Percentiles rank a stretch among this genome's conserved stretches.
Conservation (phyloP, 2,888 invertebrate genomes). For the Metalampra italica region DNA sequence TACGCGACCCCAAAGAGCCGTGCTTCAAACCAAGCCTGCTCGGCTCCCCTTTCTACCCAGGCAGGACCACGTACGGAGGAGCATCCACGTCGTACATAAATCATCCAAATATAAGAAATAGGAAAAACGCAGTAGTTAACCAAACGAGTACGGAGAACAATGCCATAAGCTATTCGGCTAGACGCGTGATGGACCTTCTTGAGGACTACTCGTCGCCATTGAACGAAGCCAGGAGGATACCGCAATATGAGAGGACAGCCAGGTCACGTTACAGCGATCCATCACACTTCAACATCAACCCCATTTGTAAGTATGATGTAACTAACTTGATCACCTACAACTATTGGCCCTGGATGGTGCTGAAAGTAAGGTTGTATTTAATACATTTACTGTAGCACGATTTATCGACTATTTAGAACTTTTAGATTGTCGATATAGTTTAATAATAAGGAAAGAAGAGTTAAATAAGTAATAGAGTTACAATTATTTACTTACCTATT, state of each 20-base stretch:
- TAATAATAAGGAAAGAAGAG: no score
- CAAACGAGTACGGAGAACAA: conserved; percentile 33
- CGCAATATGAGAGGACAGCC: conserved; percentile 42
- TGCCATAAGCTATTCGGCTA: conserved; percentile 84
- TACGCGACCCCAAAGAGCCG: conserved; percentile 51
- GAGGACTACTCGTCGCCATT: conserved; percentile 91
- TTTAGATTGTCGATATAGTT: no score
- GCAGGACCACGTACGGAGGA: conserved; percentile 87
- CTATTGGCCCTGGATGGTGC: no score
- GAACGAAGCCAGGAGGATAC: conserved; percentile 87
- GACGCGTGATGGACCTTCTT: conserved; percentile 86
- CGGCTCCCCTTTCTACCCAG: conserved; percentile 86
- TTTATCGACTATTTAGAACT: no score
- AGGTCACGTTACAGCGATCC: conserved; percentile 14
- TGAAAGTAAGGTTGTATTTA: no score
- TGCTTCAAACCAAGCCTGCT: conserved; percentile 48
- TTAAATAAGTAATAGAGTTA: no score
- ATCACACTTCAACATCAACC: conserved; percentile 14
- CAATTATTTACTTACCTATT: no score
- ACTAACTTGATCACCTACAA: no score
- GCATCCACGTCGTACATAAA: conserved; percentile 78
- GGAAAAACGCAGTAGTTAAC: conserved; percentile 36
- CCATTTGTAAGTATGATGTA: conserved; percentile 22
- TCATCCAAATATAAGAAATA: conserved; percentile 46
- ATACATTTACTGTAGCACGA: no score